Evolutionary conservation across 1,140 invertebrate species (phyloP).

Genomic region (Homarus americanus): DNA sequence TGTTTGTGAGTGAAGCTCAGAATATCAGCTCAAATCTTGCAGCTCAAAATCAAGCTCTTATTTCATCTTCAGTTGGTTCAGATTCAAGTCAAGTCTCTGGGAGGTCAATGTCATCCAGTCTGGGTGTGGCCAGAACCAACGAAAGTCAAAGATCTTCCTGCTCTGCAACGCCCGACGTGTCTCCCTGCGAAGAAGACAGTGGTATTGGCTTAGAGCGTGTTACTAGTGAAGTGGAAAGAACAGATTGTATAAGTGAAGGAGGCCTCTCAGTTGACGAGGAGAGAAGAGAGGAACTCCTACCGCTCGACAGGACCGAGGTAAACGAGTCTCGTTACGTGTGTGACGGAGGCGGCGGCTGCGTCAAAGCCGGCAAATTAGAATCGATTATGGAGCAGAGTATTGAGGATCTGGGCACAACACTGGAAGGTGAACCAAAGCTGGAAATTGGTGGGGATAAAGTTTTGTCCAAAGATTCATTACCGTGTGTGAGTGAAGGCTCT

Average conservation of each 20-base stretch:
- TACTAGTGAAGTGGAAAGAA: slow-evolving; percentile 64
- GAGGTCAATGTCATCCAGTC: slow-evolving; percentile 44
- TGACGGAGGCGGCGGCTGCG: slow-evolving; percentile 2
- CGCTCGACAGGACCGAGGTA: slow-evolving; percentile 85
- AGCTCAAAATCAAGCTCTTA: slow-evolving; percentile 45
- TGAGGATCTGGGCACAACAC: slow-evolving; percentile 42
- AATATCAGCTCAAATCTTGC: slow-evolving; percentile 44
- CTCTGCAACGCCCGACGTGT: slow-evolving; percentile 66
- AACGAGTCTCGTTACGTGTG: slow-evolving; percentile 30
- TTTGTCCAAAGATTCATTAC: neutral
- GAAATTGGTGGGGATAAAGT: slow-evolving; percentile 7
- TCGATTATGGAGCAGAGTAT: slow-evolving; percentile 68
- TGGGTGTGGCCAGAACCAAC: slow-evolving; percentile 45
- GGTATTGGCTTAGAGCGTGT: slow-evolving; percentile 76
- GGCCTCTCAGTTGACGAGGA: slow-evolving; percentile 73
- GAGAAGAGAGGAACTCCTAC: slow-evolving; percentile 55
- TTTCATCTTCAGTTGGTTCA: slow-evolving; percentile 57
- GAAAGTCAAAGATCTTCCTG: slow-evolving; percentile 59
- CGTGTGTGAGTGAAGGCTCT: neutral
- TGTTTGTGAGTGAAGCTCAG: slow-evolving; percentile 51
- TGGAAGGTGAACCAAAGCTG: slow-evolving; percentile 16
- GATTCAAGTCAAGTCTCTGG: slow-evolving; percentile 59
- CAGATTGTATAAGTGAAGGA: slow-evolving; percentile 53
- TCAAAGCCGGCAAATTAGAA: slow-evolving; percentile 58
- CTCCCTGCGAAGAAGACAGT: slow-evolving; percentile 73